Base-by-base conservation (phyloP, 2,797 vertebrate genomes). In the Bradypodion pumilum region DNA sequence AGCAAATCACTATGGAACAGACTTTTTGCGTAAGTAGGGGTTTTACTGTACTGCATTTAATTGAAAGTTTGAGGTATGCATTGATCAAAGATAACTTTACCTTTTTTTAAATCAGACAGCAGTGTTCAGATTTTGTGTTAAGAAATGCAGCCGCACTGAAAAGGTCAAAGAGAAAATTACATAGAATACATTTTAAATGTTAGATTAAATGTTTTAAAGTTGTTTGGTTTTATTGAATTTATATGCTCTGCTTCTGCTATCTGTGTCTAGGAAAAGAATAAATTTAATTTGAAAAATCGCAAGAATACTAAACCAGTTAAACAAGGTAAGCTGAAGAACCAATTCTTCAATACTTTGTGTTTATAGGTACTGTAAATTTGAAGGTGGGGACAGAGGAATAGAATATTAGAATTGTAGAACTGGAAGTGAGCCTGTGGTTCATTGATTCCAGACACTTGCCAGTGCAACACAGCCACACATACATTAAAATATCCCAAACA, bases 301-400 rank as follows among this genome's bases (percentile, higher is more conserved):
- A 96, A 96, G 95, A 97, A 95, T 90, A 93, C 96, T 90, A 98
- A 98, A 95, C 94, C 97, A 86, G 95, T 97, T 88, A 98, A 97
- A 94, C 94, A 97, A 88, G 97, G 97, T 98, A 96, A 94, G 93
- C 87, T 89, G 83, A 91, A 87, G 89, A 91, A 87, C 85, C 87
- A 74, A 83, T 91, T 87, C 91, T 81, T 93, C 87, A 85, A 84
- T 87, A 88, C 29, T 91, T 83, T 86, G 89, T 92, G 84, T 88
- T 88, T 82, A 88, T 82, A 82, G 83, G 74, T 91, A 81, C 84
- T 92, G 81, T 89, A 85, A 86, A 89, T 35, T 91, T 79, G 90
- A 85, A 89, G 52, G 77, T 86, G 73, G 86, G 84, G 76, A 86
- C 80, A 89, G 83, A 37, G 77, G 73, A 87, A 86, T 86, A 87